Evolutionary conservation across 2,888 invertebrate genomes (phyloP).

Genomic region (Chouioia cunea): DNA sequence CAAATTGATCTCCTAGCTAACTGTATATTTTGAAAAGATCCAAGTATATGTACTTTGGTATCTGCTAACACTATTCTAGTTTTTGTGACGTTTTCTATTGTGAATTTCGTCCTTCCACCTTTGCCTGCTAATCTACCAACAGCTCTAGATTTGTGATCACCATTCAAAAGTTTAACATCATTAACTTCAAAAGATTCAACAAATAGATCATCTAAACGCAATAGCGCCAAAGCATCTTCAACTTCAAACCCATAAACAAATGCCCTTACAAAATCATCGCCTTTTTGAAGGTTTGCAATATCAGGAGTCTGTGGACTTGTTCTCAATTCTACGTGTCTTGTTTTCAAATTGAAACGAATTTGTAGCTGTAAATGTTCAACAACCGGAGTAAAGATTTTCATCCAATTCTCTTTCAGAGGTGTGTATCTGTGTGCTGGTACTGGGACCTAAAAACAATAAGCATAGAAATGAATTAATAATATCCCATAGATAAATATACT

Average conservation of each 20-base stretch:
- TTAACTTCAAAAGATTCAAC: conserved; percentile 97
- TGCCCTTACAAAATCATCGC: conserved; percentile 97
- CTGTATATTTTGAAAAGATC: conserved; percentile 97
- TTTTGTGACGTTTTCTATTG: conserved; percentile 98
- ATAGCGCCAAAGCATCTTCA: conserved; percentile 93
- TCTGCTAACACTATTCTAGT: conserved; percentile 98
- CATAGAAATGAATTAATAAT: not conserved
- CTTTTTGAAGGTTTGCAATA: conserved; percentile 93
- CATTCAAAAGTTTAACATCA: conserved; percentile 95
- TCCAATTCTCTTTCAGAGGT: conserved; percentile 96
- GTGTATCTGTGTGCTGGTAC: conserved; percentile 96
- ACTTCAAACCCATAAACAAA: conserved; percentile 97
- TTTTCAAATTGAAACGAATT: conserved; percentile 92
- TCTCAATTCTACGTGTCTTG: conserved; percentile 90
- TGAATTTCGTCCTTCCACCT: conserved; percentile 96
- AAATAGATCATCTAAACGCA: conserved; percentile 96
- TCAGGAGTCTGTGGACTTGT: conserved; percentile 80
- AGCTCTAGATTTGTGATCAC: conserved; percentile 95
- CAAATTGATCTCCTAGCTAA: conserved; percentile 94
- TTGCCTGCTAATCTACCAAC: conserved; percentile 98
- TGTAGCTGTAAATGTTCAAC: conserved; percentile 96
- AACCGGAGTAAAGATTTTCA: conserved; percentile 95
- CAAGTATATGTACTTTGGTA: conserved; percentile 95
- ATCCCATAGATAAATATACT: conserved; percentile 1
- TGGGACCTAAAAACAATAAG: conserved; percentile 70